phyloP scores from a whole-genome alignment of 2,888 invertebrate genomes.

The Drosophila yooni region DNA sequence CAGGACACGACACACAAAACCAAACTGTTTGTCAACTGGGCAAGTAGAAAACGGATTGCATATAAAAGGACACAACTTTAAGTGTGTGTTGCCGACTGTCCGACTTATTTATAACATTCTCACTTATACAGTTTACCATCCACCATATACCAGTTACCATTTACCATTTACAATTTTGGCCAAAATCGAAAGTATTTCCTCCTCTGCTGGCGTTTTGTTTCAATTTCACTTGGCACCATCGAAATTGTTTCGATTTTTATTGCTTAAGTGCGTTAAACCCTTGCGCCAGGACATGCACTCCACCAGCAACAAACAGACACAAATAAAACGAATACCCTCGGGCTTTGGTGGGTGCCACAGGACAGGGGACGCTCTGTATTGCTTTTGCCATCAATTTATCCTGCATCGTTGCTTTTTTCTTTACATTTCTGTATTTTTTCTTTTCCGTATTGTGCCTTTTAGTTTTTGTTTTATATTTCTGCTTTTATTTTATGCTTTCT shows the following conservation, averaged over 20 bases:
- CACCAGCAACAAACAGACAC: constrained; percentile 11
- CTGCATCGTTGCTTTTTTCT: constrained; percentile 51
- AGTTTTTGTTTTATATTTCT: constrained; percentile 17
- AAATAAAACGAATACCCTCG: constrained; percentile 3
- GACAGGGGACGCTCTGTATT: constrained; percentile 35
- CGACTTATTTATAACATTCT: constrained; percentile 79
- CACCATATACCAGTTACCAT: constrained; percentile 29
- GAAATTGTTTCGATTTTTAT: constrained; percentile 81
- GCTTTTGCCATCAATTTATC: constrained; percentile 74
- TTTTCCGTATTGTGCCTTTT: background rate
- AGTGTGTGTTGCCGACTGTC: constrained; percentile 38
- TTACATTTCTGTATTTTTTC: constrained; percentile 30
- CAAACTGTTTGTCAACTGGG: constrained; percentile 69
- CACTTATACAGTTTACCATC: constrained; percentile 65
- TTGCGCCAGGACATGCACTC: constrained; percentile 66
- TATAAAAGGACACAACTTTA: constrained; percentile 57
- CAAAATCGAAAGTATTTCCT: constrained; percentile 69
- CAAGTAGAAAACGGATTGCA: constrained; percentile 54
- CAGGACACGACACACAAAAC: constrained; percentile 40
- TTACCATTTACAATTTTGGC: constrained; percentile 29
- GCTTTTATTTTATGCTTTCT: constrained; percentile 28
- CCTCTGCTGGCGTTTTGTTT: constrained; percentile 69
- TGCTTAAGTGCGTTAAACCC: constrained; percentile 81
- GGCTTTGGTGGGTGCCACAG: background rate
- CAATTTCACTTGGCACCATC: constrained; percentile 75